A percentile compares a stretch with the other conserved stretches of the same genome.
phyloP scores from a whole-genome alignment of 2,888 invertebrate genomes.

The Brachypalpus laphriformis region DNA sequence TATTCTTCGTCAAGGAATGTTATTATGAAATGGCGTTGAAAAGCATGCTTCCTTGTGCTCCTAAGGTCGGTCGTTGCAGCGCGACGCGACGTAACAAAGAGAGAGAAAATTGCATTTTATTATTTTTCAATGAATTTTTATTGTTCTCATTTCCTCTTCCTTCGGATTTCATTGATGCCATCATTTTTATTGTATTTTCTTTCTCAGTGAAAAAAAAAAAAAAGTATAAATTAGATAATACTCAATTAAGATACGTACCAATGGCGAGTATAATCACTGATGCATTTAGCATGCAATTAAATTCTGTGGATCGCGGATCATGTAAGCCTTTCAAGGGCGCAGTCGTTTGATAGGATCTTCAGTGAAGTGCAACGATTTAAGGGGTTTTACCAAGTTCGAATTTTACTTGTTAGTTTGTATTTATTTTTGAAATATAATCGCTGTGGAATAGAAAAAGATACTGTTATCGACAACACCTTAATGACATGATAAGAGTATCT shows the following conservation, averaged over 20 bases:
- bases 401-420: constrained; percentile 4
- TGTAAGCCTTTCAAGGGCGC: constrained; percentile 52
- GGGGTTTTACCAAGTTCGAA: neutral
- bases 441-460: neutral
- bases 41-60: neutral
- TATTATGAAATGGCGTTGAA: constrained; percentile 40
- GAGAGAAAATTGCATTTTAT: constrained; percentile 13
- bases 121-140: constrained; percentile 50
- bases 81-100: neutral
- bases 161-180: constrained; percentile 41
- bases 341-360: constrained; percentile 54
- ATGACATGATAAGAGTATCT: constrained; percentile 9
- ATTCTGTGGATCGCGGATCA: constrained; percentile 25
- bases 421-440: neutral
- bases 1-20: constrained; percentile 3
- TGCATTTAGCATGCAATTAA: constrained; percentile 61
- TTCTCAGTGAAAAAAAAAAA: constrained; percentile 24
- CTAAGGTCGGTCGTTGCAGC: neutral
- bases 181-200: constrained; percentile 11
- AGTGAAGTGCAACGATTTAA: constrained; percentile 32
- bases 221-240: constrained; percentile 43
- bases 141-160: constrained; percentile 32
- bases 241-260: constrained; percentile 39
- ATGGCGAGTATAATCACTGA: constrained; percentile 45
- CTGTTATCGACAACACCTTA: neutral